Percentiles rank a stretch among this genome's conserved stretches.
These are phyloP conservation scores for Vanessa tameamea DNA, from an alignment of 1,140 invertebrate genomes.

Conservation along the genomic window DNA sequence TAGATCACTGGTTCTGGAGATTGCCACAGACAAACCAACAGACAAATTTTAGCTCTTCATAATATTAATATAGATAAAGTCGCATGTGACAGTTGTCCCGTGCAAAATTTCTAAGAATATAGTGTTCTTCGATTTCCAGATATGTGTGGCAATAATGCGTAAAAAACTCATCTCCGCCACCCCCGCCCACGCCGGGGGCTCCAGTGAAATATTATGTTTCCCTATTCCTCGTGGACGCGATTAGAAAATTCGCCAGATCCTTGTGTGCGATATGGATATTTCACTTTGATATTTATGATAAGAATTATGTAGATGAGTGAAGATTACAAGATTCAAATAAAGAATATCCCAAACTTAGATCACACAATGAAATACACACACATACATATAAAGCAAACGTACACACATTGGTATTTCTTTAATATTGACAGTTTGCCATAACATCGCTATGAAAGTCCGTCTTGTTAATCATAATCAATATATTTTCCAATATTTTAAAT, in stretches of 20 bases:
- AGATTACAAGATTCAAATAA: background rate
- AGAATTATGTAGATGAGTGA: conserved; percentile 6
- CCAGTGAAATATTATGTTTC: conserved; percentile 79
- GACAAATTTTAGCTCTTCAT: background rate
- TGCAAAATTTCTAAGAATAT: conserved; percentile 48
- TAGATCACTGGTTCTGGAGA: too few relatives aligned
- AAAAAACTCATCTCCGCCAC: conserved; percentile 76
- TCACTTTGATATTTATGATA: conserved; percentile 5
- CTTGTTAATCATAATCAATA: too few relatives aligned
- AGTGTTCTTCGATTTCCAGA: conserved; percentile 52
- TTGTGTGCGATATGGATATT: conserved; percentile 26
- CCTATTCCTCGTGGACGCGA: conserved; percentile 72
- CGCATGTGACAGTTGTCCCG: background rate
- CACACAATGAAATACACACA: too few relatives aligned
- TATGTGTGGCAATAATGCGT: conserved; percentile 74
- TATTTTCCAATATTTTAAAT: too few relatives aligned
- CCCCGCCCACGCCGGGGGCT: conserved; percentile 43
- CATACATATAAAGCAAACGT: too few relatives aligned
- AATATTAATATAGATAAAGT: background rate
- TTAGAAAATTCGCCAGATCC: conserved; percentile 71
- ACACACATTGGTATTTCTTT: too few relatives aligned
- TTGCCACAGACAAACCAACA: too few relatives aligned
- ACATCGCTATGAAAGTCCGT: too few relatives aligned
- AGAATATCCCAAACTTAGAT: background rate
- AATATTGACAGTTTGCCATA: too few relatives aligned